These are phyloP conservation scores for Clarias gariepinus DNA, from an alignment of 2,113 vertebrate genomes.

Conservation along the genomic window DNA sequence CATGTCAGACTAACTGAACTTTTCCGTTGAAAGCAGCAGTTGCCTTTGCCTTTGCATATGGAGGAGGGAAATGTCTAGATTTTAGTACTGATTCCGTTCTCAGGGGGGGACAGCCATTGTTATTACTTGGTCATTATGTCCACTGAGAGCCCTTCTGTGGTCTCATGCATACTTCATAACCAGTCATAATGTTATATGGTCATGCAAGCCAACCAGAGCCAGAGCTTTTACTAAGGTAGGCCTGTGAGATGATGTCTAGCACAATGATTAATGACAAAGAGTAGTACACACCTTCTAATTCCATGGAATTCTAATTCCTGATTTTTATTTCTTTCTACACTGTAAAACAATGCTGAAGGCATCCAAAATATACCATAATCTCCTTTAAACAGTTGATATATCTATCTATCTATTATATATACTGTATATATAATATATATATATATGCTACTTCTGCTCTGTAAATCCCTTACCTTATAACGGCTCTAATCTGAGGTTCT, in stretches of 20 bases:
- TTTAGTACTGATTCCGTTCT: slow-evolving; percentile 46
- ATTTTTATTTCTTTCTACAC: too few relatives aligned
- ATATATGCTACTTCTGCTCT: too few relatives aligned
- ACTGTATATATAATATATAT: too few relatives aligned
- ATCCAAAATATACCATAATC: too few relatives aligned
- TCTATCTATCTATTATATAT: too few relatives aligned
- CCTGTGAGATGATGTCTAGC: neutral
- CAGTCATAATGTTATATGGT: neutral
- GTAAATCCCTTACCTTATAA: too few relatives aligned
- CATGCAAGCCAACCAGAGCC: neutral
- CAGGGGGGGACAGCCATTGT: slow-evolving; percentile 46
- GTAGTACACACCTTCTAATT: too few relatives aligned
- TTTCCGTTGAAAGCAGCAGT: slow-evolving; percentile 4
- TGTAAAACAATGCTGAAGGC: too few relatives aligned
- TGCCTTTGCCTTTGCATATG: neutral
- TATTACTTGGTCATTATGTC: slow-evolving; percentile 4
- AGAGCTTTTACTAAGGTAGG: neutral
- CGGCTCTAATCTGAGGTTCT: too few relatives aligned
- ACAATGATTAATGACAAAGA: too few relatives aligned
- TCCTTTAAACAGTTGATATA: too few relatives aligned
- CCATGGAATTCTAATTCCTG: too few relatives aligned
- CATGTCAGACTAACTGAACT: slow-evolving; percentile 31
- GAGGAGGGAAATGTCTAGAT: neutral
- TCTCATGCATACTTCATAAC: neutral
- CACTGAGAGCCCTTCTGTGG: neutral